Evolutionary conservation across 2,113 vertebrate genomes (phyloP).

Genomic region (Dryoscopus gambensis): DNA sequence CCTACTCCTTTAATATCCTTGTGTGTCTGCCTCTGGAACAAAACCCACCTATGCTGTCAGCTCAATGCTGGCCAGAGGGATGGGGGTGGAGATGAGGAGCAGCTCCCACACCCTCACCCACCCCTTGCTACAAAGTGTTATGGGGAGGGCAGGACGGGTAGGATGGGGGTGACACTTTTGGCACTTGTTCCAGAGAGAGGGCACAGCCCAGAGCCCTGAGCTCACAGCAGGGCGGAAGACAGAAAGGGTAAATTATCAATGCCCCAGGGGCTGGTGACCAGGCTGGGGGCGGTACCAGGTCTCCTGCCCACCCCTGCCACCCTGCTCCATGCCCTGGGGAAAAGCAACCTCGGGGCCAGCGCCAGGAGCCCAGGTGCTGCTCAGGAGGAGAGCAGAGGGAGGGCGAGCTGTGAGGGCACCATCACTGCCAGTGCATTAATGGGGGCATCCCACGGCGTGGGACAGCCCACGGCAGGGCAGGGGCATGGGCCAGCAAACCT

Average conservation of each 20-base stretch:
- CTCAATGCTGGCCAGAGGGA: neutral
- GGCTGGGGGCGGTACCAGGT: neutral
- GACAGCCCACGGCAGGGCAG: neutral
- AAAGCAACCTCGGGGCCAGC: neutral
- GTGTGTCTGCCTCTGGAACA: neutral
- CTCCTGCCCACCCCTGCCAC: neutral
- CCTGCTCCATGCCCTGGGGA: neutral
- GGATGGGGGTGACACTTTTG: neutral
- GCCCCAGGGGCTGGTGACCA: neutral
- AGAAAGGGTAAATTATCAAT: neutral
- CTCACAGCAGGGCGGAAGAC: neutral
- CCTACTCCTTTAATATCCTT: neutral
- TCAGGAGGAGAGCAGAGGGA: neutral
- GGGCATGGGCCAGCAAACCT: fast-evolving
- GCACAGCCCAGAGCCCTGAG: neutral
- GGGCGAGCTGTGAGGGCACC: neutral
- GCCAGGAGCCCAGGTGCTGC: neutral
- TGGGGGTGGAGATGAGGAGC: neutral
- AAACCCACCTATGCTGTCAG: neutral
- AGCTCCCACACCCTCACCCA: neutral
- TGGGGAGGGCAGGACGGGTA: neutral
- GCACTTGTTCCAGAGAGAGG: slow-evolving; percentile 51
- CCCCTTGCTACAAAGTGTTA: neutral
- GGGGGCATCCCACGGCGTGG: neutral
- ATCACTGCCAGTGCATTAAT: neutral